Base-by-base conservation (phyloP, 2,113 vertebrate species). In the Aix galericulata region DNA sequence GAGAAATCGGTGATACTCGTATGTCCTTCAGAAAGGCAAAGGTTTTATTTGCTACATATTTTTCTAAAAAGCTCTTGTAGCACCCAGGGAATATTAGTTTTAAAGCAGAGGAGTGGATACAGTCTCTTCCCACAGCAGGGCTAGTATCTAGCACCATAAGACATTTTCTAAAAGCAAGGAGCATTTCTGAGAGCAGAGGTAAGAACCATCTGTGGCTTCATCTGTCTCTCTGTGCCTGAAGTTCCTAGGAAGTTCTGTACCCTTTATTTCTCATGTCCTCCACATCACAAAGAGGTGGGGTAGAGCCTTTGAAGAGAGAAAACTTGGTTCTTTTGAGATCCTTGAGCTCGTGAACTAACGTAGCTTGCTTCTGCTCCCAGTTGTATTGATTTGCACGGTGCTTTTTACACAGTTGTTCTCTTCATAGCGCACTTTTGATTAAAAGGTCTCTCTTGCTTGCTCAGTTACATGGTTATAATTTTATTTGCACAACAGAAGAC, bases 401-500 rank as follows among this genome's bases (percentile, higher is more conserved):
- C 42, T 89, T 82, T 82, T 77, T 74, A 16, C 3, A 16, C 46
- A 34, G 59, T 88, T 86, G 11, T 25, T 90, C 26, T 91, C 62
- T 87, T 83, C 86, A 56, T 27, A 77, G 44, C 38, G 15, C 2
- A 1, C 83, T 91, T 85, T 82, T 86, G 86, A 75, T 88, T 81
- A 75, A 80, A 88, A 73, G 26, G 26, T 15, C 52, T 86, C 52
- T 86, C 50, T 67, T 94, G 4, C 73, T 86, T 78, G 42, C 69
- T 86, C 17, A 11, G 82, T 86, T 90, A 83, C 13, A 3, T 89
- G 59, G 20, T 93, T 94, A 15, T 75, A 78, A 79, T 86, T 91
- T 94, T 90, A 64, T 89, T 96, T 96, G 77, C 53, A 59, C 66
- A 90, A 40, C 56, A 63, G 59, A 91, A 75, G 68, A 94, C 32